Percentiles rank a stretch among this genome's conserved stretches.
Evolutionary conservation across 1,140 invertebrate species (phyloP).

Genomic region (Atta colombica): DNA sequence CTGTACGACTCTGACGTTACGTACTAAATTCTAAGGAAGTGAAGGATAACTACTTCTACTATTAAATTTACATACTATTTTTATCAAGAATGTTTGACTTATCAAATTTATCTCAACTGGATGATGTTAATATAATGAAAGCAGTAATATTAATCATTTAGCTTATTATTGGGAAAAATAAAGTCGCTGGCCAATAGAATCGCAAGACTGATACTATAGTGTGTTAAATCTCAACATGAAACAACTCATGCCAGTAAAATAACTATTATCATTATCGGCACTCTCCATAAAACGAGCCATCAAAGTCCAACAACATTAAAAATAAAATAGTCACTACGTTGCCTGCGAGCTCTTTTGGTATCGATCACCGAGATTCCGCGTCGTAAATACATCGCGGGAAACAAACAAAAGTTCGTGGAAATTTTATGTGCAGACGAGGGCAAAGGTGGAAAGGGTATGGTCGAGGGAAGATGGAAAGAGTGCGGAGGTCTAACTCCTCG

Average conservation of each 20-base stretch:
- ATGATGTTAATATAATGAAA: background rate
- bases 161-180: background rate
- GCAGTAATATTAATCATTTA: background rate
- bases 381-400: slow-evolving; percentile 58
- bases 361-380: slow-evolving; percentile 56
- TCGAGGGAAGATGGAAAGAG: slow-evolving; percentile 57
- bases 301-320: slow-evolving; percentile 51
- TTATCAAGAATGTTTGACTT: background rate
- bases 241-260: background rate
- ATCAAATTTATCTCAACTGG: background rate
- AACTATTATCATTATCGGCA: slow-evolving; percentile 39
- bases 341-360: slow-evolving; percentile 29
- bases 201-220: background rate
- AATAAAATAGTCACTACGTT: slow-evolving; percentile 54
- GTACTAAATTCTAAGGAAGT: background rate
- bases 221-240: background rate
- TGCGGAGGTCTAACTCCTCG: slow-evolving; percentile 73
- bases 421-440: slow-evolving; percentile 57
- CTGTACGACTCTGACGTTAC: background rate
- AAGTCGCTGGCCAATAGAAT: background rate
- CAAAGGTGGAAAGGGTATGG: slow-evolving; percentile 29
- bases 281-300: slow-evolving; percentile 38
- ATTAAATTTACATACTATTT: background rate
- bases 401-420: slow-evolving; percentile 66
- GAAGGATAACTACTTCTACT: background rate